These are phyloP conservation scores for Diorhabda carinulata DNA, from an alignment of 1,140 invertebrate genomes.

Conservation along the genomic window DNA sequence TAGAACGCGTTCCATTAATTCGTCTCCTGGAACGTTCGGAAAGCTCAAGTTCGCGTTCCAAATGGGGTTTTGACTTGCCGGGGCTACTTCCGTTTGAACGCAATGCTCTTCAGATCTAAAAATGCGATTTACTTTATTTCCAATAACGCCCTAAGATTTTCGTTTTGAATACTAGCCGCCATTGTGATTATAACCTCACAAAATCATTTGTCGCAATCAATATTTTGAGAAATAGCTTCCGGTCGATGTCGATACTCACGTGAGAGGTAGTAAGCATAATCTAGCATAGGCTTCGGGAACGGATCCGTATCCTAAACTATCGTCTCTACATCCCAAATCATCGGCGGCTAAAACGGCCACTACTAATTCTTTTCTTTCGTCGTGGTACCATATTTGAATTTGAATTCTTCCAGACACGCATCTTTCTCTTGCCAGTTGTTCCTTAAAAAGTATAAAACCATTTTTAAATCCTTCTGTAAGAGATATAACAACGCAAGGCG, in stretches of 20 bases:
- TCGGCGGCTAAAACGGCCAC: conserved; percentile 79
- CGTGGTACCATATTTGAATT: conserved; percentile 82
- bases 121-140: background rate
- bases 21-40: conserved; percentile 69
- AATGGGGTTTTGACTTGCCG: conserved; percentile 77
- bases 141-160: no score
- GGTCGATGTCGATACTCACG: conserved; percentile 54
- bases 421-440: conserved; percentile 69
- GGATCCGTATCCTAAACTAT: conserved; percentile 66
- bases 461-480: no score
- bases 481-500: no score
- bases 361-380: conserved; percentile 73
- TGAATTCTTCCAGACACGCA: conserved; percentile 73
- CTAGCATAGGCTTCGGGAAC: conserved; percentile 79
- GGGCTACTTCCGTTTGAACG: conserved; percentile 75
- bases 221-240: no score
- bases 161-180: no score
- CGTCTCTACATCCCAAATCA: conserved; percentile 72
- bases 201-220: no score
- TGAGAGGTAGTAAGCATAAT: conserved; percentile 69
- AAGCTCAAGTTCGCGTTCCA: conserved; percentile 89
- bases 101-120: conserved; percentile 65
- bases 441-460: conserved; percentile 49
- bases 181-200: no score
- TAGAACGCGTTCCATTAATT: conserved; percentile 71